A percentile compares a stretch with the other conserved stretches of the same genome.
Evolutionary conservation across 2,113 vertebrate genomes (phyloP).

Genomic region (Phrynosoma platyrhinos): DNA sequence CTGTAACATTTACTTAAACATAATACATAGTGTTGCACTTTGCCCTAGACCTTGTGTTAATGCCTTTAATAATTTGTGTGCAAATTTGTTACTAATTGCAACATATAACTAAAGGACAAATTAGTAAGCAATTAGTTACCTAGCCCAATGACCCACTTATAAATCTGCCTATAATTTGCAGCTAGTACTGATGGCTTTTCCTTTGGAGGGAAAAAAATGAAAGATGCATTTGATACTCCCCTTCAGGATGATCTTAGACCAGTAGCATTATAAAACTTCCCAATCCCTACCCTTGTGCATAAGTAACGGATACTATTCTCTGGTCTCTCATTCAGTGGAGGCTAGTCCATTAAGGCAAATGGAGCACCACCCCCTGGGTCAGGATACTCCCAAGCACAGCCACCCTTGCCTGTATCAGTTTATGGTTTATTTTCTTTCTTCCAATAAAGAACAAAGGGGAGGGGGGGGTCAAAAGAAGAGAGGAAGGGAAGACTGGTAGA

Average conservation of each 20-base stretch:
- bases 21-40: constrained; percentile 36
- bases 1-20: constrained; percentile 30
- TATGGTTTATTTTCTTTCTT: not conserved
- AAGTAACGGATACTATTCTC: not conserved
- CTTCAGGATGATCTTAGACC: not conserved
- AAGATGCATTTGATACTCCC: constrained; percentile 9
- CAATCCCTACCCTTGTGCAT: not conserved
- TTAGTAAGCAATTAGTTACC: constrained; percentile 28
- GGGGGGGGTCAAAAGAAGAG: too few relatives aligned
- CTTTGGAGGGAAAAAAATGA: not conserved
- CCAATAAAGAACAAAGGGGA: too few relatives aligned
- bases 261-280: not conserved
- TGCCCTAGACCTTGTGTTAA: constrained; percentile 23
- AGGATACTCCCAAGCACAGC: not conserved
- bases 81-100: constrained; percentile 34
- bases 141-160: constrained; percentile 10
- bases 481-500: too few relatives aligned
- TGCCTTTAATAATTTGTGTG: constrained; percentile 21
- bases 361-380: not conserved
- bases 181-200: not conserved
- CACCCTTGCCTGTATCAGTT: not conserved
- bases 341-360: not conserved
- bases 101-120: not conserved
- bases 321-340: not conserved
- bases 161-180: constrained; percentile 27